A percentile compares a stretch with the other conserved stretches of the same genome.
Evolutionary conservation across 1,140 invertebrate species (phyloP).

Genomic region (Caerostris darwini): DNA sequence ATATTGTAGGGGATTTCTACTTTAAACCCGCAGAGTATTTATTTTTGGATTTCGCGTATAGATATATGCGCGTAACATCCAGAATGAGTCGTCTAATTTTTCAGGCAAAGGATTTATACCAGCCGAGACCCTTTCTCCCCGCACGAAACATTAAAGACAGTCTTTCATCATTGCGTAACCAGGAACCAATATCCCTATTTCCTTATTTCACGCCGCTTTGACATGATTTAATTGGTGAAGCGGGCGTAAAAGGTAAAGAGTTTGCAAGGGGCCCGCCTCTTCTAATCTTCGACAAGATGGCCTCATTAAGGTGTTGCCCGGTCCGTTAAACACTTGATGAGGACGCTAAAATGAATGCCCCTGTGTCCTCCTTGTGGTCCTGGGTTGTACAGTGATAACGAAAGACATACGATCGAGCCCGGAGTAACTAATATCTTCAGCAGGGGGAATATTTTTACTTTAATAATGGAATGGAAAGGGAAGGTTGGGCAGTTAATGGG

Average conservation of each 20-base stretch:
- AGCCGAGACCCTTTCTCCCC: background rate
- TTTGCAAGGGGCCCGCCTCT: constrained; percentile 34
- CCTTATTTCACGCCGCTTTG: constrained; percentile 70
- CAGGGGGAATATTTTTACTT: constrained; percentile 45
- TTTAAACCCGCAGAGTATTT: background rate
- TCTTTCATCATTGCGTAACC: constrained; percentile 44
- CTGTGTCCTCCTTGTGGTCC: background rate
- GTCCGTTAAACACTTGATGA: constrained; percentile 70
- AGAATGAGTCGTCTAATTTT: constrained; percentile 3
- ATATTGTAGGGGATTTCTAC: background rate
- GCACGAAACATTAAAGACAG: constrained; percentile 21
- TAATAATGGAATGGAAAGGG: constrained; percentile 46
- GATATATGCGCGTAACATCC: background rate
- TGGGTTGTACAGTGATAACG: background rate
- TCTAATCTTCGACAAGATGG: constrained; percentile 72
- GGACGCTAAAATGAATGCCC: constrained; percentile 61
- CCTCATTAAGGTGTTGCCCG: constrained; percentile 62
- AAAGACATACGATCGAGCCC: constrained; percentile 60
- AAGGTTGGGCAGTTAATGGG: constrained; percentile 31
- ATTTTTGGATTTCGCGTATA: background rate
- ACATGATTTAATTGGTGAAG: constrained; percentile 64
- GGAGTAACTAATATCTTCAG: constrained; percentile 58
- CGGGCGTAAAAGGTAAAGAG: constrained; percentile 46
- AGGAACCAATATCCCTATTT: constrained; percentile 53
- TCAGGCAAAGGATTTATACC: background rate